Evolutionary conservation across 2,113 vertebrate genomes (phyloP).

Genomic region (Psilopsiagon aurifrons): DNA sequence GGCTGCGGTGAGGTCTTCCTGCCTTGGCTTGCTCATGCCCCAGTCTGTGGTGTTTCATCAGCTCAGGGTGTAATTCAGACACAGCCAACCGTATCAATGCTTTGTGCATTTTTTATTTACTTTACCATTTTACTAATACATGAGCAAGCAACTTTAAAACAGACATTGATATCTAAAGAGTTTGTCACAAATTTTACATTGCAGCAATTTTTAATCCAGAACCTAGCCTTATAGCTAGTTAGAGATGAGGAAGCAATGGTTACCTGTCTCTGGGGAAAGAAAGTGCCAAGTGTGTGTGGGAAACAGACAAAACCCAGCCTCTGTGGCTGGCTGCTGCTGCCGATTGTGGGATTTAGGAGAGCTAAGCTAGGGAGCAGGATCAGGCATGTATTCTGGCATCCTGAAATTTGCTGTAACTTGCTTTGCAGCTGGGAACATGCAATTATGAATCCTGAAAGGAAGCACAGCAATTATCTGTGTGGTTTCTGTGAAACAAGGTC

Average conservation of each 20-base stretch:
- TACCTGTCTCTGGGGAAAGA: neutral
- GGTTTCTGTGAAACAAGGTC: conserved; percentile 16
- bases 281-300: neutral
- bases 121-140: neutral
- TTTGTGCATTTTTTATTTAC: conserved; percentile 9
- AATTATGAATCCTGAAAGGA: conserved; percentile 52
- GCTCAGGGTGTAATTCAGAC: neutral
- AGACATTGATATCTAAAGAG: neutral
- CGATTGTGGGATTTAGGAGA: neutral
- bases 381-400: neutral
- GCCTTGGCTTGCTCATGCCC: neutral
- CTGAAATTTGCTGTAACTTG: conserved; percentile 13
- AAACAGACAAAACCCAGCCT: neutral
- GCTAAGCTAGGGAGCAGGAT: neutral
- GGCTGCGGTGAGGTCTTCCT: neutral
- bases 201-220: neutral
- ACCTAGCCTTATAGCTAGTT: neutral
- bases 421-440: conserved; percentile 41
- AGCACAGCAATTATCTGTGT: conserved; percentile 20
- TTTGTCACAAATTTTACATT: neutral
- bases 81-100: neutral
- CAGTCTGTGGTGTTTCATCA: neutral
- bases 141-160: neutral
- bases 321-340: neutral
- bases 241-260: neutral